Base-by-base conservation (phyloP, 2,888 invertebrate genomes). In the Hydraecia micacea region DNA sequence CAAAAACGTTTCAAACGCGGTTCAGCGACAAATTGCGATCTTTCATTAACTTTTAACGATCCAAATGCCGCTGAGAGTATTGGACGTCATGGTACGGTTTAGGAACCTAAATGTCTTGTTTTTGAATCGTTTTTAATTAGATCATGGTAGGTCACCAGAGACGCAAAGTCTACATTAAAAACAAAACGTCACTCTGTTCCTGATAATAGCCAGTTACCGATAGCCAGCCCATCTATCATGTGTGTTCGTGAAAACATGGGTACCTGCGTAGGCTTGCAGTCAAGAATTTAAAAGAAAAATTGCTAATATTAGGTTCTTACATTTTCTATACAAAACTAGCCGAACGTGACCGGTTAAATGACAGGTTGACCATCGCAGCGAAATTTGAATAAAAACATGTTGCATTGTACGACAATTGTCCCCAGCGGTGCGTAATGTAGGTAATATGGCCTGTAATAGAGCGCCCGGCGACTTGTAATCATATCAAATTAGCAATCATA, bases 291-390 rank as follows among this genome's bases (percentile, higher is more conserved):
- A 77, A 82, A 58, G 58, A 58, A 65, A 49, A 52, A 63, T 63
- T 46, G 46, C 46, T 72, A 60, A 62, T 67, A 15, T 36, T 36
- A n/a, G 58, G 58, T 42, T 7, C n/a, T 46, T 46, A 71, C 60
- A 66, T 85, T 82, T 66, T 55, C 73, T 71, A 74, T 74, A 68
- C 67, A 68, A 46, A 83, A 25, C 52, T 86, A 86, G 66, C 86
- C 78, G 71, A 28, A 74, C 83, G 84, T 86, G 79, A 84, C 86
- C 68, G 58, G 36, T 60, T 13, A 36, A 86, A 83, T 84, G 71
- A 63, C 39, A n/a, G 66, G 73, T 68, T 83, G 63, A 72, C 70
- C 25, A 21, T 49, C 65, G 13, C 7, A 58, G 28, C 62, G 71
- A 58, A 71, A 63, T 62, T 36, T 67, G 25, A 63, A 55, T 76